Conservation (phyloP, 2,888 invertebrate species). For the Oscheius sp. region DNA sequence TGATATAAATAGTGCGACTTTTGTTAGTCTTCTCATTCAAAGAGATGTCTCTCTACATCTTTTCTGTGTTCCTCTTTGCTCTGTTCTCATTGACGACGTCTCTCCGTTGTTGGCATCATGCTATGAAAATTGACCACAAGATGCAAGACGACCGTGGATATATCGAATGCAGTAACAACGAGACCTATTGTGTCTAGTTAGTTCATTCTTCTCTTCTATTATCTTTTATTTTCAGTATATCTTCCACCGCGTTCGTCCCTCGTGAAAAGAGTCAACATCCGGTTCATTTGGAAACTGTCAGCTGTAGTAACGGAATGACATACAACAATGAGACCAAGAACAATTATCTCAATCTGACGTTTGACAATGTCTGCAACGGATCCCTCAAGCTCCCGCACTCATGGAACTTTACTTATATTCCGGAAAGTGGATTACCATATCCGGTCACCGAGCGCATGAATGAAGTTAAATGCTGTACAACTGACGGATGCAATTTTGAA, state of each 20-base stretch:
- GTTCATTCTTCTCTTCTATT: background rate
- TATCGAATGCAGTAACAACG: background rate
- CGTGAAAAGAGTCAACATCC: conserved; percentile 1
- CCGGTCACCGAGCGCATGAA: conserved; percentile 2
- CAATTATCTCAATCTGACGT: conserved; percentile 5
- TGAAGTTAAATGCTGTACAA: conserved; percentile 7
- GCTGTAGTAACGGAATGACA: background rate
- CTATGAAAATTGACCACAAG: background rate
- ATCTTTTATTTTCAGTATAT: background rate
- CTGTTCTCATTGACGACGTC: background rate
- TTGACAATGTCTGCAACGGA: conserved; percentile 1
- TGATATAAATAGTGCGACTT: too few relatives aligned
- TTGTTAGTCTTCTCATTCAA: too few relatives aligned
- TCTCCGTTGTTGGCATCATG: conserved; percentile 1
- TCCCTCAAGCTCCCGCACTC: background rate
- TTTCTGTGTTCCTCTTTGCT: background rate
- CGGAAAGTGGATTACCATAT: background rate
- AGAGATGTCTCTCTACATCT: too few relatives aligned
- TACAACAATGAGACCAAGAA: conserved; percentile 3
- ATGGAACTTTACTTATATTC: conserved; percentile 1
- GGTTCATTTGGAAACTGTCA: background rate
- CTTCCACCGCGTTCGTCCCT: background rate
- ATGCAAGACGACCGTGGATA: background rate
- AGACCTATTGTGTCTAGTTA: conserved; percentile 2
- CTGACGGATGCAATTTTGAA: conserved; percentile 5